These are phyloP conservation scores for Pheosia gnoma DNA, from an alignment of 2,888 invertebrate genomes.

Conservation along the genomic window DNA sequence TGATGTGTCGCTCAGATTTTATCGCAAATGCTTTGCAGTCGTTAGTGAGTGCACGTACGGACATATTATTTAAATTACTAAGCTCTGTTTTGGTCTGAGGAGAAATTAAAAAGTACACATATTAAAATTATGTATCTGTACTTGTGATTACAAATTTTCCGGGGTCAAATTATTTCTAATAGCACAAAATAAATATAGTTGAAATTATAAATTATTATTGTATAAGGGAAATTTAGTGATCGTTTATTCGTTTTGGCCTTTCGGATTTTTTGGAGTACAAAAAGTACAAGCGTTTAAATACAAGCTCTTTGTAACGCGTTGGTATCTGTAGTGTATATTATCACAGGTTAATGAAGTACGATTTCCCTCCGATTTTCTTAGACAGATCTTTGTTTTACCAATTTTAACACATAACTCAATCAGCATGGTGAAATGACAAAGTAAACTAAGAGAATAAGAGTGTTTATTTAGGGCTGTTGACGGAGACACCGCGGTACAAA, in stretches of 20 bases:
- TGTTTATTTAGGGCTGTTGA: slow-evolving; percentile 38
- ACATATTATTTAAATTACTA: not conserved
- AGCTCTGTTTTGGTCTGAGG: not conserved
- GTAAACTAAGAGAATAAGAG: slow-evolving; percentile 34
- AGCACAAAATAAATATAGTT: no score
- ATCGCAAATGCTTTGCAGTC: slow-evolving; percentile 60
- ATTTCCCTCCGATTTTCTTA: slow-evolving; percentile 12
- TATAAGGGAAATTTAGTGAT: no score
- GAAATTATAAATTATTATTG: no score
- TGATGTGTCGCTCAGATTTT: slow-evolving; percentile 65
- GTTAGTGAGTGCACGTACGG: slow-evolving; percentile 51
- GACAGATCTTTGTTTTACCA: slow-evolving; percentile 23
- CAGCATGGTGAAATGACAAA: slow-evolving; percentile 30
- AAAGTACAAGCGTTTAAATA: no score
- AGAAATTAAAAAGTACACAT: not conserved
- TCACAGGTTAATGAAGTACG: not conserved
- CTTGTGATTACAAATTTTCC: no score
- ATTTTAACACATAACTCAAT: slow-evolving; percentile 38
- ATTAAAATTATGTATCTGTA: not conserved
- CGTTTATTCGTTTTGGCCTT: no score
- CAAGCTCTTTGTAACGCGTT: no score
- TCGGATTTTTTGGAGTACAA: no score
- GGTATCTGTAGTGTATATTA: no score
- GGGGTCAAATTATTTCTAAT: no score
- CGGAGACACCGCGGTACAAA: not conserved